Conservation (phyloP, 2,797 vertebrate species). For the Carduelis carduelis region DNA sequence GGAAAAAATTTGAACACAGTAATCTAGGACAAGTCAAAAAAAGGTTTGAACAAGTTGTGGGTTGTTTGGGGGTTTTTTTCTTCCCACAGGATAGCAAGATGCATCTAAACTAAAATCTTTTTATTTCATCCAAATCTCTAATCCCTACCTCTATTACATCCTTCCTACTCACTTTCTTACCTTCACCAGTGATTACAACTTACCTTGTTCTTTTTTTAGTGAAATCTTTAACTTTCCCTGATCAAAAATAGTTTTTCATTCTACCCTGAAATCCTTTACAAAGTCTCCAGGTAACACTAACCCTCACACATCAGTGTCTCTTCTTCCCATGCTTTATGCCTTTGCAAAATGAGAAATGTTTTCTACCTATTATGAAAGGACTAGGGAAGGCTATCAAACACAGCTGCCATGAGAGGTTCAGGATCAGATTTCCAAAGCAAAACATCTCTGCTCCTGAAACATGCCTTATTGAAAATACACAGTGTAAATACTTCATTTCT, state of each 20-base stretch:
- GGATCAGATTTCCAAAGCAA: neutral
- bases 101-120: neutral
- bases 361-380: neutral
- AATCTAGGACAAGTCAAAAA: neutral
- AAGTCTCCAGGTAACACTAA: neutral
- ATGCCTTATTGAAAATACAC: neutral
- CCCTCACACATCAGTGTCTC: neutral
- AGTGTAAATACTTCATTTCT: neutral
- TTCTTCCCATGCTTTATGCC: neutral
- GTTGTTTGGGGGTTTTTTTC: fast-evolving
- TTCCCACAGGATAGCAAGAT: neutral
- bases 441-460: neutral
- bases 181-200: neutral
- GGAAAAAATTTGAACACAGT: neutral
- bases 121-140: neutral
- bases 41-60: neutral
- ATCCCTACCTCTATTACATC: neutral
- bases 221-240: neutral
- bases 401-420: neutral
- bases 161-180: neutral
- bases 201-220: neutral
- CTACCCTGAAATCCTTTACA: neutral
- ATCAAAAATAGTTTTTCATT: neutral
- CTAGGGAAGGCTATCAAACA: neutral
- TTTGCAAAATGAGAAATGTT: neutral